phyloP scores from a whole-genome alignment of 2,113 vertebrate genomes.

The Sula dactylatra region DNA sequence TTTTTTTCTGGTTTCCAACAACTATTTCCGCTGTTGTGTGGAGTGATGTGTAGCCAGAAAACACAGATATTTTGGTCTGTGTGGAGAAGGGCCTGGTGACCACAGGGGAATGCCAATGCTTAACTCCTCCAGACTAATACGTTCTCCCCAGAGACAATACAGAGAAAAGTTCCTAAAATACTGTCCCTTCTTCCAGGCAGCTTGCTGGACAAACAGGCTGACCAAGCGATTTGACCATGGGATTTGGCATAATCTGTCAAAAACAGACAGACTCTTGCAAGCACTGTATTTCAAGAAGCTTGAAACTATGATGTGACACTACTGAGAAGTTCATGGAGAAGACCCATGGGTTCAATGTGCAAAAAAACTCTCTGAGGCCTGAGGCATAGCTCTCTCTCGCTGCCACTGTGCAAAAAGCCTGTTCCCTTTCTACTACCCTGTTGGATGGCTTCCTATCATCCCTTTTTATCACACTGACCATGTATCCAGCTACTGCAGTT shows the following conservation, averaged over 20 bases:
- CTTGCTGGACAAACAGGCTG: neutral
- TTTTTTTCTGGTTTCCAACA: neutral
- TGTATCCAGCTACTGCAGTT: neutral
- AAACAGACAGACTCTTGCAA: neutral
- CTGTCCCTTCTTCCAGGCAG: neutral
- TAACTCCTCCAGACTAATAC: neutral
- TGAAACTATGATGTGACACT: neutral
- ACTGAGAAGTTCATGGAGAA: neutral
- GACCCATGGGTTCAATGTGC: neutral
- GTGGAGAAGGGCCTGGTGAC: neutral
- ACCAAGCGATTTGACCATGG: neutral
- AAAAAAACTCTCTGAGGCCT: neutral
- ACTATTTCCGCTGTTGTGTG: neutral
- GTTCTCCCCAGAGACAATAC: neutral
- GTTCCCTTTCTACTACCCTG: neutral
- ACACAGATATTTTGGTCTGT: neutral
- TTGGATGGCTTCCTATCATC: neutral
- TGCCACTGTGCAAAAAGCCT: neutral
- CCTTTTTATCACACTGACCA: neutral
- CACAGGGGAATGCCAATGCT: neutral
- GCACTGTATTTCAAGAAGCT: neutral
- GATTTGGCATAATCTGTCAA: neutral
- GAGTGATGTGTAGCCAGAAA: neutral
- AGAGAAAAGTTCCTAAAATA: neutral
- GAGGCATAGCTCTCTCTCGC: neutral